Evolutionary conservation across 2,888 invertebrate genomes (phyloP).

Genomic region (Dasysyrphus tricinctus): DNA sequence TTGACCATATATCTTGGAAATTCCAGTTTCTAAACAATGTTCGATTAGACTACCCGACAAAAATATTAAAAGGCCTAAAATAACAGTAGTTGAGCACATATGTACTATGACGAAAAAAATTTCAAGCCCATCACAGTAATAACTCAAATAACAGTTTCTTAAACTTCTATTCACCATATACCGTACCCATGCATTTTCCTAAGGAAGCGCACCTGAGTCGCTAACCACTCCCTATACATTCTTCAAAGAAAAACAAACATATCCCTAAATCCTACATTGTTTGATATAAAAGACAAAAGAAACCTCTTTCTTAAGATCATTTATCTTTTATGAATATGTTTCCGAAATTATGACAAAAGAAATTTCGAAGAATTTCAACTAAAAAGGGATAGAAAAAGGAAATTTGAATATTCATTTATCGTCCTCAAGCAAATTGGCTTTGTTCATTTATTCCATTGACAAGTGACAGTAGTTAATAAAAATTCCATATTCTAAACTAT

Average conservation of each 20-base stretch:
- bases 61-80: conserved; percentile 19
- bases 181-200: not conserved
- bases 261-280: not conserved
- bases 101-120: not conserved
- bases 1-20: conserved; percentile 9
- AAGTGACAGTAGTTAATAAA: conserved; percentile 56
- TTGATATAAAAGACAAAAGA: conserved; percentile 24
- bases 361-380: conserved; percentile 25
- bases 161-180: not conserved
- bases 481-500: conserved; percentile 31
- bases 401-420: conserved; percentile 41
- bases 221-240: conserved; percentile 28
- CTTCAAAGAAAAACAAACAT: conserved; percentile 68
- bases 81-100: conserved; percentile 12
- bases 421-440: conserved; percentile 67
- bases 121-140: conserved; percentile 2
- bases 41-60: conserved; percentile 12
- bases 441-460: conserved; percentile 55
- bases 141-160: conserved; percentile 46
- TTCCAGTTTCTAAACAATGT: conserved; percentile 27
- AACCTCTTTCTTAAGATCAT: conserved; percentile 40
- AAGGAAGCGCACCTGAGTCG: conserved; percentile 24
- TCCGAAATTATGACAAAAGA: conserved; percentile 23
- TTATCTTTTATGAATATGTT: conserved; percentile 46
- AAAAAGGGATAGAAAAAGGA: conserved; percentile 24